Base-by-base conservation (phyloP, 1,140 invertebrate genomes). In the Drosophila suzukii region DNA sequence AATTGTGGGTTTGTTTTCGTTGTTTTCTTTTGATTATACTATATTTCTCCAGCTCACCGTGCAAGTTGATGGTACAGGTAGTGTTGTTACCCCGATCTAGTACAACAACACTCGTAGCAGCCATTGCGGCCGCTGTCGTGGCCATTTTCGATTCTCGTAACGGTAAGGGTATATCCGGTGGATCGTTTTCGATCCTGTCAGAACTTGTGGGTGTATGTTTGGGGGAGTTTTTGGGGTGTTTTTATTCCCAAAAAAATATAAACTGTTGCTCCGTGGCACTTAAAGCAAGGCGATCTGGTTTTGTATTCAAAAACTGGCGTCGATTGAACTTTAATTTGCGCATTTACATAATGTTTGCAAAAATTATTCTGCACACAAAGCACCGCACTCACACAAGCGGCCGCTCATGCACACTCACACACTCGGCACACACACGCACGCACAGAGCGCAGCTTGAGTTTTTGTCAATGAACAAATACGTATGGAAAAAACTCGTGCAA, bases 81-180 rank as follows among this genome's bases (percentile, higher is more conserved):
- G 97, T 98, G 94, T 98, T 98, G 94, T 98, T 98, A 93, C 97
- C 97, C 93, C 97, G 95, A 94, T 98, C 97, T 91, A 98, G 95
- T 91, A 97, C 96, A 92, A 98, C 97, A 93, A 98, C 97, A 95
- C 96, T 97, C 80, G 97, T 97, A 94, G 96, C 96, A 86, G 95
- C 96, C 95, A 96, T 96, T 94, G 96, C 96, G 60, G 74, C 78
- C 73, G 90, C 90, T 59, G 82, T 84, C 55, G 74, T 86, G 77
- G 81, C 88, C 74, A 91, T 78, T 80, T 89, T 70, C 6, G 39
- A 43, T 66, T 71, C 73, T 61, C 36, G 54, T 74, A 79, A 86
- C 82, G 82, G 83, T 79, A 53, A 36, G 36, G 32, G 32, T 53
- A 20, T 74, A 67, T 78, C 59, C 8, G 30, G 39, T 59, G 53